Evolutionary conservation across 2,888 invertebrate genomes (phyloP), one percentile per base, ranked within the genome.

Genomic region (Eulithis prunata): DNA sequence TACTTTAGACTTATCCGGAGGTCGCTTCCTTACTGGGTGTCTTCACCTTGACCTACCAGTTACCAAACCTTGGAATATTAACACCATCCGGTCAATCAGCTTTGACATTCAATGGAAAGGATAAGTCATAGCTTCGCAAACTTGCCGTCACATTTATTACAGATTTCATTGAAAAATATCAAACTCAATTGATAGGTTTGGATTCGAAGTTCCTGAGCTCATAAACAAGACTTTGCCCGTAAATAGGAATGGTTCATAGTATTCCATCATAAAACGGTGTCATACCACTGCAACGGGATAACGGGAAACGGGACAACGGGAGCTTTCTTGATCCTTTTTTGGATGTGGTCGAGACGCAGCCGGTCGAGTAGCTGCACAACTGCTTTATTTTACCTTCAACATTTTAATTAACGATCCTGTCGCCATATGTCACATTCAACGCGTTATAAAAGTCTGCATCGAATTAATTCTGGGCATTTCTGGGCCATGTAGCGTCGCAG

Each of bases 261-360:
- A 73, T 68, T 69, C 62, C 65, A 56, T 73, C 78, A 84, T 78
- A 82, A 87, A 87, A 85, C 89, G 85, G 85, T 85, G 82, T 75
- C 79, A 81, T 80, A 79, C 74, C 75, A 75, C 78, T 78, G 62
- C 32, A 78, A 77, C 80, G 76, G 77, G 79, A 73, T 88, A 88
- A 90, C 90, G 91, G 91, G 84, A 86, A 84, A 77, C 74, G 65
- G 71, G 69, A 64, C 67, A 73, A 70, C 73, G 91, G 85, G 88
- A 85, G 80, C 76, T 71, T 86, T 83, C 82, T 81, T 84, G 82
- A 78, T 80, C 91, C 91, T 88, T 90, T 86, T 90, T 88, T 82
- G 90, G 91, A 85, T 78, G 78, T 80, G 71, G 84, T 82, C 79
- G 66, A 72, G 66, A 70, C 69, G 71, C 74, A 66, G 77, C 75